A percentile compares a stretch with the other conserved stretches of the same genome.
phyloP scores from a whole-genome alignment of 2,888 invertebrate genomes.

The Thumatha senex region DNA sequence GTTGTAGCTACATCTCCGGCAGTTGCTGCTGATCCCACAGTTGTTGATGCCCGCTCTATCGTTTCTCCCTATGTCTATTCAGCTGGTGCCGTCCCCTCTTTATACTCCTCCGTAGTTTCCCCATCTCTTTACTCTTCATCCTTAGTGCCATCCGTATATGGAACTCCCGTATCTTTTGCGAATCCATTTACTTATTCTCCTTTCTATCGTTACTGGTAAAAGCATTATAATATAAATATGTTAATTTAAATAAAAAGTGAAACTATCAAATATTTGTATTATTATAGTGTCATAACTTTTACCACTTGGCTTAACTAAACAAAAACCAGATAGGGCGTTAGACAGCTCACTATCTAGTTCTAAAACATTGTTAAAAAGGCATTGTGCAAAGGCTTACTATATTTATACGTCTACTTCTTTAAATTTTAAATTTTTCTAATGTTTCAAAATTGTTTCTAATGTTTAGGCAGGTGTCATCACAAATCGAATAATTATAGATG shows the following conservation, averaged over 20 bases:
- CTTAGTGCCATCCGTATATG: conserved; percentile 8
- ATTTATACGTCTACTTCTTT: too few species aligned
- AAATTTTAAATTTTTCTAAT: too few species aligned
- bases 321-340: too few species aligned
- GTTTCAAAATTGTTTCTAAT: too few species aligned
- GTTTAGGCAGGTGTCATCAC: too few species aligned
- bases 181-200: background rate
- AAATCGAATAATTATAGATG: too few species aligned
- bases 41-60: conserved; percentile 12
- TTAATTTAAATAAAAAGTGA: conserved; percentile 43
- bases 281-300: too few species aligned
- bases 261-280: conserved; percentile 34
- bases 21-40: conserved; percentile 1
- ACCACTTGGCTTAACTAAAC: too few species aligned
- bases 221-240: background rate
- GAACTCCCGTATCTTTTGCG: background rate
- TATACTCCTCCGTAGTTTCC: conserved; percentile 3
- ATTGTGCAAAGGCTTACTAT: too few species aligned
- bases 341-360: too few species aligned
- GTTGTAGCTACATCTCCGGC: conserved; percentile 41
- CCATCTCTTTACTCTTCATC: conserved; percentile 25
- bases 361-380: too few species aligned
- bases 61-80: background rate
- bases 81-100: conserved; percentile 2
- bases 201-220: background rate